Base-by-base conservation (phyloP, 2,113 vertebrate genomes). In the Engraulis encrasicolus region DNA sequence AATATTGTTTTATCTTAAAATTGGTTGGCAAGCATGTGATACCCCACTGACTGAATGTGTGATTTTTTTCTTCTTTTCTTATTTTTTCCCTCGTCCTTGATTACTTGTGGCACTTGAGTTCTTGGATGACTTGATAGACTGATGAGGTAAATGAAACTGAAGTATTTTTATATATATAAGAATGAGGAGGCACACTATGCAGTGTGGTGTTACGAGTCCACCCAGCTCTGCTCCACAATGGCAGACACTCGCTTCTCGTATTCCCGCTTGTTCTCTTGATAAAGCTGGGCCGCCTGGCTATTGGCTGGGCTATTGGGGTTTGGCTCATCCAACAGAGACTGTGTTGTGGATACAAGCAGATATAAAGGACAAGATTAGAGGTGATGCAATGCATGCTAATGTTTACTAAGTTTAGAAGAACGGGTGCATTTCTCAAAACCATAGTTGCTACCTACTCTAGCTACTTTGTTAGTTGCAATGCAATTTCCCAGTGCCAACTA, bases 191-290 rank as follows among this genome's bases (percentile, higher is more conserved):
- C 93, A 92, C 88, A 85, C 90, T 86, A 45, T 80, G 31, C 50
- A 87, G 90, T 88, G 90, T 48, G 89, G 94, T 80, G 87, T 91
- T 98, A 99, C 77, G 97, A 97, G 89, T 99, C 98, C 85, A 98
- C 98, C 98, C 98, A 99, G 94, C 98, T 99, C 94, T 99, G 98
- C 93, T 99, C 98, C 49, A 99, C 98, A 78, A 99, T 97, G 89
- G 97, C 98, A 66, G 98, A 99, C 94, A 99, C 98, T 92, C 98
- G 96, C 91, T 99, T 99, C 94, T 99, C 98, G 40, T 99, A 99
- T 92, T 99, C 98, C 50, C 97, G 95, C 91, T 99, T 99, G 94
- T 99, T 99, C 94, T 99, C 98, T 92, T 99, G 98, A 92, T 99
- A 99, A 89, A 99, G 97, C 87, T 99, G 98, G 87, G 98, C 98